A percentile compares a stretch with the other conserved stretches of the same genome.
These are phyloP conservation scores for Emydura subglobosa DNA, from an alignment of 2,113 vertebrate genomes.

Conservation along the genomic window DNA sequence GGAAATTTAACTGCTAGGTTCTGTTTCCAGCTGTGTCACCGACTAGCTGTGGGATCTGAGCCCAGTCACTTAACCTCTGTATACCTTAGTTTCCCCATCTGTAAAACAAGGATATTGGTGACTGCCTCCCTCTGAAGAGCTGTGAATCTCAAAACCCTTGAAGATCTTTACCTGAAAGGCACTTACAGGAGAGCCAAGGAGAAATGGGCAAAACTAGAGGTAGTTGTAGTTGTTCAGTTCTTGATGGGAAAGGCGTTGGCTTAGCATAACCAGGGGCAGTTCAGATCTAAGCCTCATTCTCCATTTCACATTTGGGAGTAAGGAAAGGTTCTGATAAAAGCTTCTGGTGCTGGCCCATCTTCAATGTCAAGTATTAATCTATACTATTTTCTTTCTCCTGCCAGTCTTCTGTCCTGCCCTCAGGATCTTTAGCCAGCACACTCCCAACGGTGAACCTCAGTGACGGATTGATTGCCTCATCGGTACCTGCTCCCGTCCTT, in stretches of 20 bases:
- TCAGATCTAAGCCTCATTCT: neutral
- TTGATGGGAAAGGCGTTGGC: neutral
- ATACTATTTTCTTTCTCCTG: conserved; percentile 8
- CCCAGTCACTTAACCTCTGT: neutral
- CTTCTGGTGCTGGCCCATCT: neutral
- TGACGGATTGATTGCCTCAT: conserved; percentile 77
- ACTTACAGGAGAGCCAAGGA: neutral
- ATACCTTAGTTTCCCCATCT: neutral
- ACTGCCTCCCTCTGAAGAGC: neutral
- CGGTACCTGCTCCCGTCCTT: conserved; percentile 74
- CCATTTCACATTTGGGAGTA: neutral
- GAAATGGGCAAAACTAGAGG: neutral
- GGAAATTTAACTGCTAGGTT: neutral
- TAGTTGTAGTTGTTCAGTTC: neutral
- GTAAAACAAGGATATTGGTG: neutral
- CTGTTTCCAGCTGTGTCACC: neutral
- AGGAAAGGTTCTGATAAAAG: neutral
- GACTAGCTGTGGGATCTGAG: neutral
- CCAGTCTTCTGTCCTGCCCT: conserved; percentile 83
- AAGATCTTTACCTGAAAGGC: neutral
- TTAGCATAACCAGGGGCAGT: neutral
- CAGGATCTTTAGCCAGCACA: conserved; percentile 62
- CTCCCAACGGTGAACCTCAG: conserved; percentile 73
- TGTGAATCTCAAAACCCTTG: neutral
- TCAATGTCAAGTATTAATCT: neutral